phyloP scores from a whole-genome alignment of 1,140 invertebrate species.

The Drosophila pseudoananassae region DNA sequence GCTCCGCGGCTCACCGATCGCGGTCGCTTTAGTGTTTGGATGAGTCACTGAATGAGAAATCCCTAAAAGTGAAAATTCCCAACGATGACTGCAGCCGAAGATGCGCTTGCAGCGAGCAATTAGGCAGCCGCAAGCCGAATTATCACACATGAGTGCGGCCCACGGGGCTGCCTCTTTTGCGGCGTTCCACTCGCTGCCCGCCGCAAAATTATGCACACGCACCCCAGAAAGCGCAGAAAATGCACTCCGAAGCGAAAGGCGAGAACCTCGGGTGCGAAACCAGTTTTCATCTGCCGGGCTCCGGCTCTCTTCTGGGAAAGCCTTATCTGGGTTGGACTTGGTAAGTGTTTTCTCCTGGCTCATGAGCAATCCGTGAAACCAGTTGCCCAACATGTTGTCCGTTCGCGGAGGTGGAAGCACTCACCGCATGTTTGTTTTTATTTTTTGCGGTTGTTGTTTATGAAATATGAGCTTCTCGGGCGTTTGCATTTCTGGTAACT shows the following conservation, averaged over 20 bases:
- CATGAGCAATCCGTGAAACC: constrained; percentile 63
- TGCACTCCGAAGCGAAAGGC: constrained; percentile 30
- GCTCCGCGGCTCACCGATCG: not conserved
- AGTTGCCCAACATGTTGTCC: constrained; percentile 45
- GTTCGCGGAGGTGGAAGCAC: not conserved
- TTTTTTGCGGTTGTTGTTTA: constrained; percentile 19
- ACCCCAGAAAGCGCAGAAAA: constrained; percentile 48
- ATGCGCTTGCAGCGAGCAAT: constrained; percentile 12
- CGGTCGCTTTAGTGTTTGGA: not conserved
- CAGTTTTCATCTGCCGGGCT: constrained; percentile 39
- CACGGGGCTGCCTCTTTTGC: constrained; percentile 20
- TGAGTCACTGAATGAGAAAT: constrained; percentile 28
- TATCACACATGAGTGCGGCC: constrained; percentile 36
- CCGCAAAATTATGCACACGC: constrained; percentile 73
- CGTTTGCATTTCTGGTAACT: constrained; percentile 29
- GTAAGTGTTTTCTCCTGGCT: constrained; percentile 62
- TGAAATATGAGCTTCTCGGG: constrained; percentile 28
- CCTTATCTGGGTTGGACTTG: constrained; percentile 32
- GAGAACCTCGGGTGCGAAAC: constrained; percentile 48
- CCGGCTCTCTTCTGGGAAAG: constrained; percentile 12
- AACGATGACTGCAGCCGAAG: constrained; percentile 4
- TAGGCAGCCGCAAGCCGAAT: constrained; percentile 27
- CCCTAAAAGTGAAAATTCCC: constrained; percentile 44
- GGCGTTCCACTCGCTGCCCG: constrained; percentile 52
- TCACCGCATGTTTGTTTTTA: constrained; percentile 10